phyloP scores from a whole-genome alignment of 2,797 vertebrate genomes.

The Carcharodon carcharias region DNA sequence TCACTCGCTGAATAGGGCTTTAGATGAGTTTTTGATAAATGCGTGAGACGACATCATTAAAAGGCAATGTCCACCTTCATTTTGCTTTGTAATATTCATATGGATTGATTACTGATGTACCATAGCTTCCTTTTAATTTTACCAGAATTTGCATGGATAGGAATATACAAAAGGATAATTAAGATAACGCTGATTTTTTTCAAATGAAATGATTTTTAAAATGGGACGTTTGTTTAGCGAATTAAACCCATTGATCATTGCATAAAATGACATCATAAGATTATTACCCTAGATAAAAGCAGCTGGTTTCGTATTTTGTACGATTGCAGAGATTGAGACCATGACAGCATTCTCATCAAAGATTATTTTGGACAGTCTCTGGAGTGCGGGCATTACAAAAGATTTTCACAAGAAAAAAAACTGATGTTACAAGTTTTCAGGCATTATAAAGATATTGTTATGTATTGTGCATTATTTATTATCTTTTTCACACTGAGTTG shows the following conservation, averaged over 20 bases:
- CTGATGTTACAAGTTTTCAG: not conserved
- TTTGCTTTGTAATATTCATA: conserved; percentile 25
- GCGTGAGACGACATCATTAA: conserved; percentile 9
- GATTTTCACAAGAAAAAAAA: not conserved
- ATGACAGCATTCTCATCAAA: not conserved
- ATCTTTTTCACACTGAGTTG: not conserved
- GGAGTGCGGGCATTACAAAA: not conserved
- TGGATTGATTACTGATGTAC: not conserved
- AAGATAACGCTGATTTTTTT: not conserved
- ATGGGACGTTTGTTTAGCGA: not conserved
- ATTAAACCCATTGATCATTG: not conserved
- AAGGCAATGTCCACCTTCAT: conserved; percentile 1
- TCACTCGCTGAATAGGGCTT: conserved; percentile 8
- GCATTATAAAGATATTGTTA: not conserved
- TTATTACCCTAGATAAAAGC: not conserved
- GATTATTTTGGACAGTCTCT: not conserved
- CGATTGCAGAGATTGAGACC: not conserved
- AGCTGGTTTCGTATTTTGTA: not conserved
- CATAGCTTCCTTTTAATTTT: not conserved
- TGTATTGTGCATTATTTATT: not conserved
- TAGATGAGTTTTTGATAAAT: conserved; percentile 9
- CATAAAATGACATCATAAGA: not conserved
- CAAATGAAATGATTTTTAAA: not conserved
- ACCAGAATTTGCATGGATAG: not conserved
- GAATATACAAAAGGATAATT: conserved; percentile 14